Conservation (phyloP, 2,888 invertebrate species). For the Ypsolopha sequella region DNA sequence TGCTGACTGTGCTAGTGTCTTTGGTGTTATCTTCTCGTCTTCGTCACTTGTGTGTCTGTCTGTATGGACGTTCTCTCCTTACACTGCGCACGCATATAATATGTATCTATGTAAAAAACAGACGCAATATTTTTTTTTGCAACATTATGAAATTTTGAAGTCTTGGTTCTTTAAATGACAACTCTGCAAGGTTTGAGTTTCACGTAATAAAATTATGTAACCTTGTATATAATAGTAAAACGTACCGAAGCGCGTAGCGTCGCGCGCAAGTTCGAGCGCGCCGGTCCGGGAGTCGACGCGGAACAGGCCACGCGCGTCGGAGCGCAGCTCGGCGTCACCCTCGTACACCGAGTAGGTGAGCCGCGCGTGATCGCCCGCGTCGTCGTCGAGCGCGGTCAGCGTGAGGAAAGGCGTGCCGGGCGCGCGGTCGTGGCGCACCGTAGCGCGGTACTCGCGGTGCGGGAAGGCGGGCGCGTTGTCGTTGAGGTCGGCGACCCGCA, state of each 20-base stretch:
- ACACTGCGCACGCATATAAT: too few species aligned
- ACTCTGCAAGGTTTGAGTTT: too few species aligned
- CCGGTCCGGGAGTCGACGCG: slow-evolving; percentile 82
- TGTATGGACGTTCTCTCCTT: too few species aligned
- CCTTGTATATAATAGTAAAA: too few species aligned
- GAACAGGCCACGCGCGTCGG: slow-evolving; percentile 77
- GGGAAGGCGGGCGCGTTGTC: slow-evolving; percentile 86
- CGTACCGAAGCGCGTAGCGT: slow-evolving; percentile 65
- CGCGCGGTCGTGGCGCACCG: slow-evolving; percentile 67
- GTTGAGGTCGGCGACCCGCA: slow-evolving; percentile 86
- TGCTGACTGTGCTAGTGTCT: too few species aligned
- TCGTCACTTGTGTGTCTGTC: too few species aligned
- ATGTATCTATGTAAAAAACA: too few species aligned
- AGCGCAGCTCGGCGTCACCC: slow-evolving; percentile 45
- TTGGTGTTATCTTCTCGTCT: too few species aligned
- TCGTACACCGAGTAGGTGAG: slow-evolving; percentile 85
- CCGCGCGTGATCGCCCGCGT: slow-evolving; percentile 79
- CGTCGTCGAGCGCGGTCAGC: slow-evolving; percentile 77
- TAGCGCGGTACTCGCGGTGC: slow-evolving; percentile 82
- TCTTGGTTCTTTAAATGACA: too few species aligned
- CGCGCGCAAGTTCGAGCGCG: slow-evolving; percentile 75
- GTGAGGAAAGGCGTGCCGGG: slow-evolving; percentile 43
- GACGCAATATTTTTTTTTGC: too few species aligned
- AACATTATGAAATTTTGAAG: too few species aligned
- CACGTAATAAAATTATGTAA: too few species aligned